Percentiles rank a stretch among this genome's conserved stretches.
Conservation (phyloP, 2,797 vertebrate species). For the Onychomys arenicola region DNA sequence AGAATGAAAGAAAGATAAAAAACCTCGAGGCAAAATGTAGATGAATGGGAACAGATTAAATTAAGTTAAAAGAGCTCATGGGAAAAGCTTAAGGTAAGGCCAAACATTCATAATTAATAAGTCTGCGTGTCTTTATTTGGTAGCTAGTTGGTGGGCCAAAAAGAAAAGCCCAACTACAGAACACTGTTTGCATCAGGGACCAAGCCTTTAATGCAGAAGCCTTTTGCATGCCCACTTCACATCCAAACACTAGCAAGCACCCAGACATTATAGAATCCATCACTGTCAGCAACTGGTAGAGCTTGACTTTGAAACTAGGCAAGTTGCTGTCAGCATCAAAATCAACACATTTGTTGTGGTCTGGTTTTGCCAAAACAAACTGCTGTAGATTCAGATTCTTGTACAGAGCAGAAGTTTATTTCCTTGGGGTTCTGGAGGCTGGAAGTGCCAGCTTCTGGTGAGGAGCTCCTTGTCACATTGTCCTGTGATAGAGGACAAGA, state of each 20-base stretch:
- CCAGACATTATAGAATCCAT: background rate
- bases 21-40: too few species aligned
- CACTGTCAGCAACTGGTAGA: background rate
- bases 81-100: too few species aligned
- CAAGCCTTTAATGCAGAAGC: background rate
- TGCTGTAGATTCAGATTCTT: background rate
- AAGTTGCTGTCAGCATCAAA: background rate
- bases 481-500: background rate
- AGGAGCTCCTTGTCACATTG: fast-evolving
- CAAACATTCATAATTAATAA: too few species aligned
- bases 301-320: background rate
- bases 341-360: background rate
- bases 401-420: background rate
- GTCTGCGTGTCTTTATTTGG: background rate
- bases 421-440: background rate
- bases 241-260: background rate
- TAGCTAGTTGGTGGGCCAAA: background rate
- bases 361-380: background rate
- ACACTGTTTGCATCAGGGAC: background rate
- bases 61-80: too few species aligned
- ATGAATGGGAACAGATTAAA: too few species aligned
- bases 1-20: too few species aligned
- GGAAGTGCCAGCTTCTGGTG: background rate
- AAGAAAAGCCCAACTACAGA: background rate
- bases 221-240: background rate